Conservation (phyloP, 1,140 invertebrate genomes). For the Dendroctonus valens region DNA sequence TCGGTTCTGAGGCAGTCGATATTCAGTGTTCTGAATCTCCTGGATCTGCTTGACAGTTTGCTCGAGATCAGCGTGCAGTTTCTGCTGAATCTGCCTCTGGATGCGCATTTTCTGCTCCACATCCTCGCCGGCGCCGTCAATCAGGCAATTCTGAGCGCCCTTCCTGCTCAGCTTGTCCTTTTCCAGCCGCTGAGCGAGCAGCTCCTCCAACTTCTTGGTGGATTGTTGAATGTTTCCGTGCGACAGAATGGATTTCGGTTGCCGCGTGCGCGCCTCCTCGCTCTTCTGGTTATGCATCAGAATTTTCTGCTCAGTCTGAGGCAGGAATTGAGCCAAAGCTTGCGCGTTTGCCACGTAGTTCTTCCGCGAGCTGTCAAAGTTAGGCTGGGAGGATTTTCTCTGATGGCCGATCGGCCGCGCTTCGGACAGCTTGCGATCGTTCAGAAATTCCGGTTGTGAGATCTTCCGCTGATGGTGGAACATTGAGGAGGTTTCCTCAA, state of each 20-base stretch:
- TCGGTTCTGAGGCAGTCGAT: constrained; percentile 48
- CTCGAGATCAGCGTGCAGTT: constrained; percentile 50
- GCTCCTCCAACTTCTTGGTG: constrained; percentile 49
- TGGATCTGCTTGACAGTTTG: constrained; percentile 51
- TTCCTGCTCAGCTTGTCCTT: constrained; percentile 42
- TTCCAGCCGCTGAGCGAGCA: constrained; percentile 48
- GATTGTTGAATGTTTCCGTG: constrained; percentile 48
- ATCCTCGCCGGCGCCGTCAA: constrained; percentile 41
- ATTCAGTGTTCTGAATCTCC: constrained; percentile 50
- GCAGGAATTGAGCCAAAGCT: constrained; percentile 46
- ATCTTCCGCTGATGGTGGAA: constrained; percentile 42
- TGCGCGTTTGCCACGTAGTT: constrained; percentile 43
- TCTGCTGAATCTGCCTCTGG: constrained; percentile 50
- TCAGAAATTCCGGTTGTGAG: constrained; percentile 46
- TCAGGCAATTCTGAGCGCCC: constrained; percentile 29
- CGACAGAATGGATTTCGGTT: constrained; percentile 42
- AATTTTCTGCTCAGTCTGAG: constrained; percentile 44
- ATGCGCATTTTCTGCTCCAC: constrained; percentile 46
- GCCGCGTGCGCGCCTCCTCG: constrained; percentile 38
- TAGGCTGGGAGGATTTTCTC: constrained; percentile 44
- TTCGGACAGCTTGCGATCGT: constrained; percentile 36
- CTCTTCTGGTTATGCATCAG: constrained; percentile 36
- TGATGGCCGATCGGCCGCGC: constrained; percentile 39
- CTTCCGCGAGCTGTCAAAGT: constrained; percentile 36
- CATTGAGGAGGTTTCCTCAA: constrained; percentile 3